These are phyloP conservation scores for Netelia inedita DNA, from an alignment of 2,888 invertebrate genomes.

Conservation along the genomic window DNA sequence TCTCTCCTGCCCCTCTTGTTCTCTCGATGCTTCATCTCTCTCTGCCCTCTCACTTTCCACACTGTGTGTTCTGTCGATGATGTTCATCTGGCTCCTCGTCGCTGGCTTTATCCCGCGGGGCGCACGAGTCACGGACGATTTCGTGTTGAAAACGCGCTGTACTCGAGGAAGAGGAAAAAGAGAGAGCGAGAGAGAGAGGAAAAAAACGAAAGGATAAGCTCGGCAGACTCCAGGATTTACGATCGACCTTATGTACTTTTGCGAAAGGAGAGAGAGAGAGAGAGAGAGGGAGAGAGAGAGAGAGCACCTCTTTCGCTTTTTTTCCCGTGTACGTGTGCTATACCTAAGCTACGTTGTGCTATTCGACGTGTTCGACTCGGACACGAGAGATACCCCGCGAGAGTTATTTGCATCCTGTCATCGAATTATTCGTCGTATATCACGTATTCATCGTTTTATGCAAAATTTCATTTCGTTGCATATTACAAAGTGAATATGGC, in stretches of 20 bases:
- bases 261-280: constrained; percentile 20
- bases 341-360: not conserved
- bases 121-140: constrained; percentile 70
- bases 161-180: constrained; percentile 26
- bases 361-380: not conserved
- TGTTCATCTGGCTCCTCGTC: constrained; percentile 58
- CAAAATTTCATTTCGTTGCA: constrained; percentile 24
- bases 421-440: constrained; percentile 60
- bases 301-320: constrained; percentile 17
- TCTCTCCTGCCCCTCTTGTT: constrained; percentile 29
- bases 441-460: constrained; percentile 33
- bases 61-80: constrained; percentile 51
- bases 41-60: constrained; percentile 2
- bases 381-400: not conserved
- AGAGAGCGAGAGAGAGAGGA: constrained; percentile 14
- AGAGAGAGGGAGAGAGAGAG: constrained; percentile 4
- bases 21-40: constrained; percentile 22
- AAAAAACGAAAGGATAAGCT: constrained; percentile 31
- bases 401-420: constrained; percentile 58
- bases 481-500: constrained; percentile 3
- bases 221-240: constrained; percentile 46
- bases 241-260: constrained; percentile 51
- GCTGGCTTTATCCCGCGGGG: constrained; percentile 58
- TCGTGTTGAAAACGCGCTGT: constrained; percentile 66
- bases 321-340: not conserved